Percentiles rank a stretch among this genome's conserved stretches.
phyloP scores from a whole-genome alignment of 2,113 vertebrate genomes.

The Odocoileus virginianus region DNA sequence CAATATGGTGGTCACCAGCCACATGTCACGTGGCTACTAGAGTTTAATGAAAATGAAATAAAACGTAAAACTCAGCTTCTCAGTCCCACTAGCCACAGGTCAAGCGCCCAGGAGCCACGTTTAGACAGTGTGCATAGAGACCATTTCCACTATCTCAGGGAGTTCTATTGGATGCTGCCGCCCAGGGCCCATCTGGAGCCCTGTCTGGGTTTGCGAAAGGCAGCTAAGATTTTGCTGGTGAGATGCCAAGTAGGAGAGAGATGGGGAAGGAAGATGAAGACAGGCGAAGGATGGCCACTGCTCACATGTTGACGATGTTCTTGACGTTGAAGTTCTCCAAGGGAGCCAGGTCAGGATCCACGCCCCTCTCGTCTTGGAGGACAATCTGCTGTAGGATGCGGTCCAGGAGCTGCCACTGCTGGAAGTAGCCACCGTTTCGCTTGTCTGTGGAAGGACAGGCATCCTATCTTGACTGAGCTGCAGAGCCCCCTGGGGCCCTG shows the following conservation, averaged over 20 bases:
- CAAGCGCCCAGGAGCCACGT: background rate
- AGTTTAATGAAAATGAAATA: background rate
- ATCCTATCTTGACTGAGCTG: background rate
- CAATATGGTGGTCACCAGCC: no score
- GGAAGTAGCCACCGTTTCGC: slow-evolving; percentile 87
- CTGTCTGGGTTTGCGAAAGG: background rate
- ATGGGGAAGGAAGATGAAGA: background rate
- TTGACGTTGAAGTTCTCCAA: slow-evolving; percentile 97
- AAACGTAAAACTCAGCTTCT: background rate
- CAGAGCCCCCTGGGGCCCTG: background rate
- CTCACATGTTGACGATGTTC: slow-evolving; percentile 98
- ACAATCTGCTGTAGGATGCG: slow-evolving; percentile 97
- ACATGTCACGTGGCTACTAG: background rate
- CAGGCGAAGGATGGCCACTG: background rate
- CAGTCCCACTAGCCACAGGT: background rate
- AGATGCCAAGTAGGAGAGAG: background rate
- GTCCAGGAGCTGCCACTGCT: slow-evolving; percentile 97
- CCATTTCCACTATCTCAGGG: background rate
- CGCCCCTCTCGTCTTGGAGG: slow-evolving; percentile 93
- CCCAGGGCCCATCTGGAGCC: background rate
- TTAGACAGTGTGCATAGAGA: background rate
- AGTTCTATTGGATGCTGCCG: background rate
- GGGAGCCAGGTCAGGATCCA: slow-evolving; percentile 91
- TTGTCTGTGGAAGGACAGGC: slow-evolving; percentile 84
- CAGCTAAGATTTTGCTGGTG: background rate